Conservation (phyloP, 2,113 vertebrate species). For the Puma concolor region DNA sequence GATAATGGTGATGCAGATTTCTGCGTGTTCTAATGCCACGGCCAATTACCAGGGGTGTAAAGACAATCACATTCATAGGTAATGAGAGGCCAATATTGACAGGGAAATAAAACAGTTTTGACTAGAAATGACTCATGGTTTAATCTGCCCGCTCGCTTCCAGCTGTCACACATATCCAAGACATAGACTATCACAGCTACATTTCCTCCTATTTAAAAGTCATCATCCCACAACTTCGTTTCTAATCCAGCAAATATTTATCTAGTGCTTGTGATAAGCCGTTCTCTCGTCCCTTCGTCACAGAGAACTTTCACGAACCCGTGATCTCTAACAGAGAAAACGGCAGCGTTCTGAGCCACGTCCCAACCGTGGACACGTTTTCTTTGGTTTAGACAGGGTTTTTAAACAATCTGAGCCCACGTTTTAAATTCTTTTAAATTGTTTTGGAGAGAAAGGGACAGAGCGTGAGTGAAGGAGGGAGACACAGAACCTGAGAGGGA, state of each 20-base stretch:
- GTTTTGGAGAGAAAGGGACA: too few relatives aligned
- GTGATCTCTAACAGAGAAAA: not conserved
- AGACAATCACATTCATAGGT: not conserved
- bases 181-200: not conserved
- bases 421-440: not conserved
- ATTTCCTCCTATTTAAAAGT: not conserved
- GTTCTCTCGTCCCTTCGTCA: not conserved
- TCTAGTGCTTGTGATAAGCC: not conserved
- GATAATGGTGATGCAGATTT: not conserved
- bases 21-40: not conserved
- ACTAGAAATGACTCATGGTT: not conserved
- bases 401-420: not conserved
- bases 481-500: too few relatives aligned
- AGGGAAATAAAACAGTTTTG: not conserved
- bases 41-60: not conserved
- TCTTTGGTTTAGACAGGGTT: not conserved
- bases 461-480: too few relatives aligned
- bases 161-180: not conserved
- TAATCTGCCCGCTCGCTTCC: not conserved
- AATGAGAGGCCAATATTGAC: not conserved
- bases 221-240: not conserved
- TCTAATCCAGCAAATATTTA: not conserved
- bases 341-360: fast-evolving
- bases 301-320: not conserved
- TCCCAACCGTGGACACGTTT: not conserved